Base-by-base conservation (phyloP, 1,140 invertebrate species). In the Trichonephila clavata region DNA sequence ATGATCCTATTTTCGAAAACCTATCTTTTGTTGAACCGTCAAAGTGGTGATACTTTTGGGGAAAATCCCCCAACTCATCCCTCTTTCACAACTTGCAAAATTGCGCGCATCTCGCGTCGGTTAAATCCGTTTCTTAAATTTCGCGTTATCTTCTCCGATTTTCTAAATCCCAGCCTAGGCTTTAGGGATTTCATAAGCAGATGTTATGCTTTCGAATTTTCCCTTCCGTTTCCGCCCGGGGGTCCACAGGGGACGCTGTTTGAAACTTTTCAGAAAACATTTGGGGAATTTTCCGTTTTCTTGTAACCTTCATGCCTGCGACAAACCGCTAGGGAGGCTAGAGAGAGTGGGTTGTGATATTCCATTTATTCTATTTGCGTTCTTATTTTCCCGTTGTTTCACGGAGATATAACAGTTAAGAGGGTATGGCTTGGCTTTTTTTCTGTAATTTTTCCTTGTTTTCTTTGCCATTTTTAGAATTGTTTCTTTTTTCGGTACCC, bases 151-250 rank as follows among this genome's bases (percentile, higher is more conserved):
- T 92, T 59, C 43, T 59, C 81, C 61, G 91, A 92, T 92, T 92
- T 92, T 50, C 83, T 77, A 92, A 92, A 92, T 92, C 91, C 83
- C 20, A 63, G 61, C 61, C 59, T 6, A 86, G 91, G 84, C 84
- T 92, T 86, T 60, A 32, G 91, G 91, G 81, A 92, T 92, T 92
- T 92, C 91, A 92, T 92, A 92, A 92, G 61, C 91, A 92, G 91
- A 92, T 92, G 91, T 92, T 92, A 92, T 92, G 91, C 80, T 92
- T 84, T 80, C 90, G 60, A 80, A 83, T 84, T 92, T 84, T n/a
- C 80, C 61, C 20, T 18, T 50, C 57, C 39, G 20, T 57, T 13
- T 4, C 39, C 27, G 2, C 39, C 39, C 20, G 16, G 50, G n/a
- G 60, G 39, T 60, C 63, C 43, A 86, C 14, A 39, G 24, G 59